Percentiles rank a stretch among this genome's conserved stretches.
phyloP scores from a whole-genome alignment of 1,140 invertebrate species.

The Bombus cullumanus region DNA sequence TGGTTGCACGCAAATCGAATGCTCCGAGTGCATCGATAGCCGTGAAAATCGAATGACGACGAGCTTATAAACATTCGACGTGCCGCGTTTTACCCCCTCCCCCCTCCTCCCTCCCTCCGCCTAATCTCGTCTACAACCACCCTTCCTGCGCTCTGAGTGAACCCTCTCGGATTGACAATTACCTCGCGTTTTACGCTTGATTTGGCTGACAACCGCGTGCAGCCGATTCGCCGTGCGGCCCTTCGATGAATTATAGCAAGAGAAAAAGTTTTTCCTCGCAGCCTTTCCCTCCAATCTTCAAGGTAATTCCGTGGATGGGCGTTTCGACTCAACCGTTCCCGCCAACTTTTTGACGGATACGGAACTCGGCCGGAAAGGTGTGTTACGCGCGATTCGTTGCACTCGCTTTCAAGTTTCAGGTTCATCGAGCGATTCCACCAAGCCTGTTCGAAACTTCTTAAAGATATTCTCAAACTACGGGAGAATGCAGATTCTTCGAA shows the following conservation, averaged over 20 bases:
- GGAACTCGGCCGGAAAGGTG: slow-evolving; percentile 56
- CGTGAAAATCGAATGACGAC: slow-evolving; percentile 71
- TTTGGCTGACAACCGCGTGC: slow-evolving; percentile 70
- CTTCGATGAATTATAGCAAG: slow-evolving; percentile 71
- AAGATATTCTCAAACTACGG: background rate
- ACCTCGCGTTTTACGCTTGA: slow-evolving; percentile 73
- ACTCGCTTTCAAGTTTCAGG: slow-evolving; percentile 20
- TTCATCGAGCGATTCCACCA: background rate
- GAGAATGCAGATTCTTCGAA: background rate
- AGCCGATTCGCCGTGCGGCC: slow-evolving; percentile 39
- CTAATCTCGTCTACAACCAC: slow-evolving; percentile 25
- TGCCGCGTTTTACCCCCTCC: slow-evolving; percentile 18
- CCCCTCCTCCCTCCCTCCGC: slow-evolving; percentile 1
- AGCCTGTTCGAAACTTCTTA: background rate
- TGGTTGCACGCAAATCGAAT: slow-evolving; percentile 42
- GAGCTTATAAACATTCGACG: slow-evolving; percentile 49
- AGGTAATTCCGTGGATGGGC: background rate
- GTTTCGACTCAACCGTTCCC: slow-evolving; percentile 8
- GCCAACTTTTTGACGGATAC: slow-evolving; percentile 40
- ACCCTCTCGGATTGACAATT: slow-evolving; percentile 65
- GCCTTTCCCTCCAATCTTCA: slow-evolving; percentile 23
- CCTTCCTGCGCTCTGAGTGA: slow-evolving; percentile 25
- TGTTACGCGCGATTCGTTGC: slow-evolving; percentile 43
- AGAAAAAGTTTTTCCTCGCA: slow-evolving; percentile 64
- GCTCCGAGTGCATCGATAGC: slow-evolving; percentile 51